Evolutionary conservation across 1,140 invertebrate genomes (phyloP), one percentile per base, ranked within the genome.

Genomic region (Drusus annulatus): DNA sequence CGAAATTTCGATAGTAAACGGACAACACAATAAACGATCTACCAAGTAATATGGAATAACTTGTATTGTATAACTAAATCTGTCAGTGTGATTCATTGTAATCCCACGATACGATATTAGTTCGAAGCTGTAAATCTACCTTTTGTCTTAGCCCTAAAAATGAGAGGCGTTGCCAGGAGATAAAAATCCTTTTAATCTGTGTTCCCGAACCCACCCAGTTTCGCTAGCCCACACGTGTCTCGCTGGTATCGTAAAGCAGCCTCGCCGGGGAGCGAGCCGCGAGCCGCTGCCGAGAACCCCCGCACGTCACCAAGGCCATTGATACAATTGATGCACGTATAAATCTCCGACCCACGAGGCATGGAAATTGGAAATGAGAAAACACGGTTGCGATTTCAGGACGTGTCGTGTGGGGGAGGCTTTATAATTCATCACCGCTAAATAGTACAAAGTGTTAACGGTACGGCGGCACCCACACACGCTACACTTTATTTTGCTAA

Each of bases 291-390:
- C 36, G 36, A 45, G 36, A 60, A 8, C 62, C 76, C 76, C 60
- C 76, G 62, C 76, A 65, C 62, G 76, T 78, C 76, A 68, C 31
- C 50, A 68, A 78, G 50, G 60, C 76, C 76, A 78, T 78, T 68
- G 76, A 65, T 78, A 78, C 50, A 78, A 78, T 54, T 78, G 76
- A 78, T 68, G 76, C 76, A 65, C 60, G 23, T 23, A 78, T 78
- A 78, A 78, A 78, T 78, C 45, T 68, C 10, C 62, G 15, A n/a
- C 76, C 76, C 62, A 78, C 76, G 69, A 1, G 19, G 45, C 71
- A 75, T 54, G 71, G 45, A 58, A 56, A 75, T 56, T 28, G 54
- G 52, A 58, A 75, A 75, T 75, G 21, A 71, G 52, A 75, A 75
- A 56, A 75, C 71, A 58, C 71, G 52, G 71, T 75, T 75, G 71